Base-by-base conservation (phyloP, 92 coral and sea anemone species). In the Porites evermanni region DNA sequence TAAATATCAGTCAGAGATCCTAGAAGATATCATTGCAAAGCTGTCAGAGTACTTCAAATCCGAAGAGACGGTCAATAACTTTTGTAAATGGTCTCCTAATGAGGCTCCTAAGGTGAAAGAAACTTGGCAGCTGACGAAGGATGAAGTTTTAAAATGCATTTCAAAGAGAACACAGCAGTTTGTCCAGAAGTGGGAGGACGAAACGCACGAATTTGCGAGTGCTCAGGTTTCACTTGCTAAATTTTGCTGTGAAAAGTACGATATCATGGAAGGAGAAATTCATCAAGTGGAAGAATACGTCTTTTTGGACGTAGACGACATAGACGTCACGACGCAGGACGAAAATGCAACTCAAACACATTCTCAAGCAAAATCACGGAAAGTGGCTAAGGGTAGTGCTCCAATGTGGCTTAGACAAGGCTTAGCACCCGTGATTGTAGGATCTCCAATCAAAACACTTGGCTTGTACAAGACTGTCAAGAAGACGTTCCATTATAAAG, bases 391-490 rank as follows among this genome's bases (percentile, higher is more conserved):
- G 72, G 72, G 19, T 4, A 6, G 51, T 21, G 66, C 70, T 1
- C 82, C 82, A 7, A 12, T 44, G 20, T 78, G 82, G 82, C 70
- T 78, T 44, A 68, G 82, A 32, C 82, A 78, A 78, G 82, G 82
- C 17, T 64, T 78, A 20, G 71, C 82, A 18, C 64, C 82, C 1
- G 82, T 78, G 70, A 67, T 78, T 26, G 32, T 78, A 18, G 26
- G 82, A 8, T 61, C 82, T 14, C 82, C 71, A 1, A 5, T 78
- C 14, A 16, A 70, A 9, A 9, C 12, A 13, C 47, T 20, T 16
- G 16, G 19, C 60, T 8, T 23, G 69, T 2, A 6, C 69, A 13
- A 78, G 11, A 78, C 8, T 9, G 12, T 61, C 6, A 61, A 78
- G 54, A 61, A 44, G 38, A 78, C 5, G 29, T 0, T 38, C 9